A percentile compares a stretch with the other conserved stretches of the same genome.
Evolutionary conservation across 1,140 invertebrate genomes (phyloP).

Genomic region (Schlechtendalia chinensis): DNA sequence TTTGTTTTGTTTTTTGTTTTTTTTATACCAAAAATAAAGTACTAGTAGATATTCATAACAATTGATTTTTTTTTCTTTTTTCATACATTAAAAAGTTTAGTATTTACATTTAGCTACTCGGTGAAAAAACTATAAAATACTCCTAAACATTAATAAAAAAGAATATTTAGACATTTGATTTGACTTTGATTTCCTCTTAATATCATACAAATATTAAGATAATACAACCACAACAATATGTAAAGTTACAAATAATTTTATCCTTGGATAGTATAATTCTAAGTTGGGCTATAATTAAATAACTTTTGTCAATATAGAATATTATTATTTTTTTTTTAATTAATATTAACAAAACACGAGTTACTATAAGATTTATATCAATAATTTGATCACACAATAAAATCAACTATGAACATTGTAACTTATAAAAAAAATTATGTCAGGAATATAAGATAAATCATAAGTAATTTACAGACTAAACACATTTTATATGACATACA

Average conservation of each 20-base stretch:
- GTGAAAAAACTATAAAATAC: not conserved
- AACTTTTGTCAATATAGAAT: not conserved
- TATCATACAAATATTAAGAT: not conserved
- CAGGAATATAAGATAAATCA: no score
- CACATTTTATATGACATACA: no score
- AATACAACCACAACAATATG: not conserved
- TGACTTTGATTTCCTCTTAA: not conserved
- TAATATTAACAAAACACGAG: not conserved
- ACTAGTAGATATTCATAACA: slow-evolving; percentile 15
- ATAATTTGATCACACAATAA: no score
- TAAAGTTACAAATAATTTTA: not conserved
- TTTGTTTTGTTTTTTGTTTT: not conserved
- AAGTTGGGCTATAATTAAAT: not conserved
- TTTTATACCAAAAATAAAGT: slow-evolving; percentile 21
- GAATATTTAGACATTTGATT: not conserved
- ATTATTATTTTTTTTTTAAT: not conserved
- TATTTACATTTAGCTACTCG: not conserved
- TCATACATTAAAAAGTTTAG: not conserved
- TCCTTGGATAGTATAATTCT: not conserved
- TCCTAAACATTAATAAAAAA: no score
- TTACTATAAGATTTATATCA: no score
- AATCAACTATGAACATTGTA: no score
- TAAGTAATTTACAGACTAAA: no score
- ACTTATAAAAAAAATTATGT: no score
- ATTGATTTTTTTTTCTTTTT: slow-evolving; percentile 2